Evolutionary conservation across 2,888 invertebrate genomes (phyloP).

Genomic region (Aleiodes alternator): DNA sequence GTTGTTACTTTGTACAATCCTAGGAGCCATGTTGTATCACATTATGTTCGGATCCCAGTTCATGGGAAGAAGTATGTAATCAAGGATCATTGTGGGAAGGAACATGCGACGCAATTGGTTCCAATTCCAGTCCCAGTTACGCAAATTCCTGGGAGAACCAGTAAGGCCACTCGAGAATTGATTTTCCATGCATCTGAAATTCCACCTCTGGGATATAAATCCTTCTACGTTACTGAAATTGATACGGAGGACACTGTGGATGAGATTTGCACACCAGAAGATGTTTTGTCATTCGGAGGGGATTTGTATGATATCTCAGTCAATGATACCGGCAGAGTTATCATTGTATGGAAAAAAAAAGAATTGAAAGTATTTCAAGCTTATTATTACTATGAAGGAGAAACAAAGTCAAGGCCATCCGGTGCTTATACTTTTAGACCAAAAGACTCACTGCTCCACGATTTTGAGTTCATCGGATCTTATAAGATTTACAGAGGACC

Average conservation of each 20-base stretch:
- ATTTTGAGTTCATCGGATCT: conserved; percentile 67
- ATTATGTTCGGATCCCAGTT: conserved; percentile 83
- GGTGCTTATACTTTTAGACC: conserved; percentile 96
- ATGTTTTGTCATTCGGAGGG: conserved; percentile 47
- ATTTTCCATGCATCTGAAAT: conserved; percentile 82
- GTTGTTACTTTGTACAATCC: conserved; percentile 90
- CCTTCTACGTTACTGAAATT: conserved; percentile 77
- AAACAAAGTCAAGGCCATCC: conserved; percentile 83
- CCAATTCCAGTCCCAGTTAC: conserved; percentile 79
- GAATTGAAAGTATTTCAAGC: conserved; percentile 77
- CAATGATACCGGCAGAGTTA: conserved; percentile 53
- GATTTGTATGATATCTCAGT: conserved; percentile 60
- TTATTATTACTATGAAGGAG: conserved; percentile 85
- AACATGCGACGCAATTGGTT: conserved; percentile 80
- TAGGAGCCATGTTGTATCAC: conserved; percentile 79
- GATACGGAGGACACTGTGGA: not conserved
- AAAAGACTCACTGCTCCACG: conserved; percentile 73
- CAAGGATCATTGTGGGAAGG: conserved; percentile 78
- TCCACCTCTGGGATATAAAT: conserved; percentile 83
- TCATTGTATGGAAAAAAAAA: conserved; percentile 53
- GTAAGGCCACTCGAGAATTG: conserved; percentile 82
- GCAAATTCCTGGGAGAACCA: conserved; percentile 80
- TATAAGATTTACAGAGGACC: conserved; percentile 77
- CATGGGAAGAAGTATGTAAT: conserved; percentile 79
- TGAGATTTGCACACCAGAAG: not conserved